Percentiles rank a stretch among this genome's conserved stretches.
phyloP scores from a whole-genome alignment of 2,113 vertebrate genomes.

The Hipposideros armiger region DNA sequence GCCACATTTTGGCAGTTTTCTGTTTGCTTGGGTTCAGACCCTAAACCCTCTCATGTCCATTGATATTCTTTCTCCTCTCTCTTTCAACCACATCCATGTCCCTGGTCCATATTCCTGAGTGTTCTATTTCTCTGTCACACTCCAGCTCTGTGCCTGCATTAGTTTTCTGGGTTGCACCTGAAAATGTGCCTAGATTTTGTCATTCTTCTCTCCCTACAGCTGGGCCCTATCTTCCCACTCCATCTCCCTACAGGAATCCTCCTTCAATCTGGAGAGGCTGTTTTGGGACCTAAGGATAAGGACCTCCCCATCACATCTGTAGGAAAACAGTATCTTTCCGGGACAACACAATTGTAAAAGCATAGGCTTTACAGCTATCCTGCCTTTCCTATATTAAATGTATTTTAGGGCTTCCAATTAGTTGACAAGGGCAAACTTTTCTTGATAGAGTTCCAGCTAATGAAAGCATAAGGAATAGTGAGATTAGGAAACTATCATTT shows the following conservation, averaged over 20 bases:
- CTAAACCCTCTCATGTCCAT: not conserved
- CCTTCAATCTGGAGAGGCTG: not conserved
- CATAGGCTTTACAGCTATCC: not conserved
- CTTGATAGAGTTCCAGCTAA: slow-evolving; percentile 30
- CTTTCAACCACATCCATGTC: not conserved
- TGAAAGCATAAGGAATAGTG: not conserved
- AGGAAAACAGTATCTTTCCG: not conserved
- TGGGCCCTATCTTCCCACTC: not conserved
- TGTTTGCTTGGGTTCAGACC: not conserved
- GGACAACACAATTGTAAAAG: not conserved
- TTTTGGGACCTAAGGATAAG: not conserved
- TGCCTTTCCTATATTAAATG: not conserved
- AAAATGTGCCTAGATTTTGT: not conserved
- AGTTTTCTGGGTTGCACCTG: not conserved
- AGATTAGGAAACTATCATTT: slow-evolving; percentile 55
- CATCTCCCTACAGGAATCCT: not conserved
- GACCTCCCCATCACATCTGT: not conserved
- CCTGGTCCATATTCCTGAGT: not conserved
- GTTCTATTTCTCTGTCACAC: not conserved
- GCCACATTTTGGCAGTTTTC: not conserved
- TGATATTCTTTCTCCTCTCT: not conserved
- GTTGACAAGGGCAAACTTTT: not conserved
- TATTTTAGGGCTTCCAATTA: not conserved
- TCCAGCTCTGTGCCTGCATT: not conserved
- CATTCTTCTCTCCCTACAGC: not conserved